These are phyloP conservation scores for Alaudala cheleensis DNA, from an alignment of 2,113 vertebrate genomes.

Conservation along the genomic window DNA sequence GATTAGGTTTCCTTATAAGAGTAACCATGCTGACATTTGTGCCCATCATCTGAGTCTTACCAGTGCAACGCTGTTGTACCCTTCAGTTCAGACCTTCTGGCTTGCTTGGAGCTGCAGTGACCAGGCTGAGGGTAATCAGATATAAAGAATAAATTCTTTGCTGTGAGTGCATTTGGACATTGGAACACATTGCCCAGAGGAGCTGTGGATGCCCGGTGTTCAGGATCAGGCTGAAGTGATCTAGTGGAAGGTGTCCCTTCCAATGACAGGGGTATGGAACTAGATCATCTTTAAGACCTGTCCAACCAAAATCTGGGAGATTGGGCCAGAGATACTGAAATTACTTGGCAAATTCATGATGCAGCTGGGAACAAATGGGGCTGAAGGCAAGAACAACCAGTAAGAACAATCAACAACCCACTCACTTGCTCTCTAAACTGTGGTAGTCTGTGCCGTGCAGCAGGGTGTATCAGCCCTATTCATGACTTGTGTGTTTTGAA, in stretches of 20 bases:
- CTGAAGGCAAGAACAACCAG: not conserved
- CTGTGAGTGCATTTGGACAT: not conserved
- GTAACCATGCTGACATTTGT: not conserved
- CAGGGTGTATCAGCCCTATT: not conserved
- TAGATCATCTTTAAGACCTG: not conserved
- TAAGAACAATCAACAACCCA: not conserved
- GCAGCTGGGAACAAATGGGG: not conserved
- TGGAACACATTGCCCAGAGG: not conserved
- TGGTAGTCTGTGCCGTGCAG: not conserved
- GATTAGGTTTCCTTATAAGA: not conserved
- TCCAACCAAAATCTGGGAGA: not conserved
- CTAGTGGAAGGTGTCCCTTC: not conserved
- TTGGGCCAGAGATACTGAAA: not conserved
- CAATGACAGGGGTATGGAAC: not conserved
- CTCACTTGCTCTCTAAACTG: not conserved
- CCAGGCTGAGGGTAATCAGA: not conserved
- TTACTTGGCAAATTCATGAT: not conserved
- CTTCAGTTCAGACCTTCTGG: not conserved
- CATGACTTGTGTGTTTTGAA: fast-evolving
- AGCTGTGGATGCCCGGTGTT: not conserved
- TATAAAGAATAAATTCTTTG: not conserved
- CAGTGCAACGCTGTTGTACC: not conserved
- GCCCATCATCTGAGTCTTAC: not conserved
- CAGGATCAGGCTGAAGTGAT: not conserved
- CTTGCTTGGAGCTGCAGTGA: not conserved